phyloP scores from a whole-genome alignment of 1,140 invertebrate species.

The Pseudomyrmex cubaensis region DNA sequence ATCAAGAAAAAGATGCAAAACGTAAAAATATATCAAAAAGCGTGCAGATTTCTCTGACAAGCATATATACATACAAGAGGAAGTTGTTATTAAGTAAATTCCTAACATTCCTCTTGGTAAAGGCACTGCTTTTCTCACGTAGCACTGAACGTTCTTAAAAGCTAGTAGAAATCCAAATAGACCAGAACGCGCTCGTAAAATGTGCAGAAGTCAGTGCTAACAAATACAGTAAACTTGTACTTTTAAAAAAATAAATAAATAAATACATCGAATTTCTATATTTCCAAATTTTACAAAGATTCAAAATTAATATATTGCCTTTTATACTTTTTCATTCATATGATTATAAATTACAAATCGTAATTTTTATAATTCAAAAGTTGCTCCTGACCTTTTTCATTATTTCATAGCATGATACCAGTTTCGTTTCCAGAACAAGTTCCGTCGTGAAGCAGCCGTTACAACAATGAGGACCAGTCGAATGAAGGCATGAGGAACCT shows the following conservation, averaged over 20 bases:
- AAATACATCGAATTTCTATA: background rate
- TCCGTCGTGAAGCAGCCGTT: slow-evolving; percentile 49
- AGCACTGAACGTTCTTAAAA: slow-evolving; percentile 65
- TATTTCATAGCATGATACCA: slow-evolving; percentile 26
- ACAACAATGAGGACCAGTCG: slow-evolving; percentile 53
- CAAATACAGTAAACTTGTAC: background rate
- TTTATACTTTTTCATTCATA: background rate
- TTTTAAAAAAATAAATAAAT: slow-evolving; percentile 3
- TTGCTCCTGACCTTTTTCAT: background rate
- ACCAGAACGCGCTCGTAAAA: slow-evolving; percentile 27
- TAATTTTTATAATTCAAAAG: background rate
- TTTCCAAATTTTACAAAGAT: background rate
- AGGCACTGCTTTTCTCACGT: slow-evolving; percentile 67
- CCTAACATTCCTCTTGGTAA: slow-evolving; percentile 58
- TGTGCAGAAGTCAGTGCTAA: background rate
- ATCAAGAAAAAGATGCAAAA: slow-evolving; percentile 15
- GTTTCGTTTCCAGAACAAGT: slow-evolving; percentile 69
- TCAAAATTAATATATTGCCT: background rate
- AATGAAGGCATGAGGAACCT: slow-evolving; percentile 54
- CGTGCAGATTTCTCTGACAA: slow-evolving; percentile 21
- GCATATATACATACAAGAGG: slow-evolving; percentile 6
- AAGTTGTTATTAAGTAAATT: slow-evolving; percentile 68
- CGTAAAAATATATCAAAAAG: slow-evolving; percentile 4
- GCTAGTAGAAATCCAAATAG: slow-evolving; percentile 30
- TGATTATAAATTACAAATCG: slow-evolving; percentile 2